phyloP scores from a whole-genome alignment of 2,113 vertebrate genomes.

The Dendropsophus ebraccatus region DNA sequence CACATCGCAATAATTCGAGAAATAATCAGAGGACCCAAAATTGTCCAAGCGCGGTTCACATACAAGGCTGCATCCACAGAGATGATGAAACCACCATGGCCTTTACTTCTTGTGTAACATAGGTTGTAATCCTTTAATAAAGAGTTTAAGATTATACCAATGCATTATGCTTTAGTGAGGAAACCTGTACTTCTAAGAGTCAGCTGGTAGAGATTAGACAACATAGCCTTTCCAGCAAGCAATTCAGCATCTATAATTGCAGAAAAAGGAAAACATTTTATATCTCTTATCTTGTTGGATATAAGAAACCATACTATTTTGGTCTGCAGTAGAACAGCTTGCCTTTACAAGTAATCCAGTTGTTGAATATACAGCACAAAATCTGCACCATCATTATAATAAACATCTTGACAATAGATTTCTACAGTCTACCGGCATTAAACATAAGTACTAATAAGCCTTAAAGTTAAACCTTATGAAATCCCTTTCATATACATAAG shows the following conservation, averaged over 20 bases:
- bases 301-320: not conserved
- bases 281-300: conserved; percentile 27
- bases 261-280: conserved; percentile 29
- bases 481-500: conserved; percentile 26
- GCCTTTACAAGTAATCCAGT: conserved; percentile 13
- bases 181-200: conserved; percentile 13
- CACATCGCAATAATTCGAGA: not conserved
- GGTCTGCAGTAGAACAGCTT: conserved; percentile 25
- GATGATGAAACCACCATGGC: not conserved
- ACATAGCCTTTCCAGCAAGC: not conserved
- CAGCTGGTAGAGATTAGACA: not conserved
- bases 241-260: not conserved
- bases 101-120: conserved; percentile 12
- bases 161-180: conserved; percentile 5
- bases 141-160: not conserved
- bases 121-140: not conserved
- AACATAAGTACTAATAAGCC: conserved; percentile 45
- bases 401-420: conserved; percentile 41
- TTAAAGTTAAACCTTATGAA: conserved; percentile 17
- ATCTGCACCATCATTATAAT: conserved; percentile 24
- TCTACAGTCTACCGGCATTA: conserved; percentile 28
- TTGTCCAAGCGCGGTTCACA: not conserved
- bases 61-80: not conserved
- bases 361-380: conserved; percentile 19
- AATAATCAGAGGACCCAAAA: not conserved